Conservation (phyloP, 1,140 invertebrate genomes). For the Lucilia sericata region DNA sequence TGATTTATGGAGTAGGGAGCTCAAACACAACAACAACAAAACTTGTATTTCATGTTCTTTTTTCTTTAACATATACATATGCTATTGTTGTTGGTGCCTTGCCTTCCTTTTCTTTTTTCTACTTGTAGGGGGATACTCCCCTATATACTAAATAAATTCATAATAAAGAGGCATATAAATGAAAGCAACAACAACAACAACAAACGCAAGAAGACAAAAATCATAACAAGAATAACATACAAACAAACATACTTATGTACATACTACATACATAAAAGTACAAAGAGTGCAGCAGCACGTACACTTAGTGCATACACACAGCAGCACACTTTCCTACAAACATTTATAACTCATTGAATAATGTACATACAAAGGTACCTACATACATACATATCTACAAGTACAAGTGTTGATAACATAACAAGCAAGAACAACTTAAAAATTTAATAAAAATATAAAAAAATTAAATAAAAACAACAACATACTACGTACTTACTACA, state of each 20-base stretch:
- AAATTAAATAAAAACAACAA: background rate
- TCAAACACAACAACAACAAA: background rate
- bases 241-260: background rate
- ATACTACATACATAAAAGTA: background rate
- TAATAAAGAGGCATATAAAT: background rate
- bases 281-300: background rate
- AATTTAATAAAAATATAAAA: background rate
- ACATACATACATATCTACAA: background rate
- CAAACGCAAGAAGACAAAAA: background rate
- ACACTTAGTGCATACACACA: background rate
- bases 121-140: slow-evolving; percentile 22
- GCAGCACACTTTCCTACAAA: too few relatives aligned
- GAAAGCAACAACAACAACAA: background rate
- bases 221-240: slow-evolving; percentile 15
- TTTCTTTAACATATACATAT: background rate
- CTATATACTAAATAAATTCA: background rate
- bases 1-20: too few relatives aligned
- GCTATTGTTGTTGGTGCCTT: background rate
- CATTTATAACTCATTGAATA: too few relatives aligned
- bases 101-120: background rate
- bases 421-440: background rate
- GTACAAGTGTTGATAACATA: slow-evolving; percentile 9
- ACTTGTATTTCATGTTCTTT: slow-evolving; percentile 20
- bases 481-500: background rate
- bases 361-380: background rate